Evolutionary conservation across 2,888 invertebrate species (phyloP).

Genomic region (Hypena proboscidalis): DNA sequence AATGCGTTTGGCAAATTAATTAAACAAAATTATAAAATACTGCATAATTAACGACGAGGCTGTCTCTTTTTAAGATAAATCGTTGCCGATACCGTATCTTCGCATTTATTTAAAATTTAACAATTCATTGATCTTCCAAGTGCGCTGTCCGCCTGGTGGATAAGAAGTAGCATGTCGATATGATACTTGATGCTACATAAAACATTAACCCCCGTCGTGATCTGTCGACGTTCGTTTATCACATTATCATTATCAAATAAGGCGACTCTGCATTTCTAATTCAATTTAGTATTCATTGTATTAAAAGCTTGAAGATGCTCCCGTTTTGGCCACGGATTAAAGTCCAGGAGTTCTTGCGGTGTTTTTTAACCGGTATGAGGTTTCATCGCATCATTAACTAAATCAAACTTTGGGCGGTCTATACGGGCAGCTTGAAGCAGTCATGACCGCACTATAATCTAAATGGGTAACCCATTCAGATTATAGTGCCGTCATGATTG

Average conservation of each 20-base stretch:
- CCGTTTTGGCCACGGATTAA: constrained; percentile 51
- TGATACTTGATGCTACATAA: constrained; percentile 66
- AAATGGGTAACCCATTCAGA: too few species aligned
- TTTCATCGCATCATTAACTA: constrained; percentile 61
- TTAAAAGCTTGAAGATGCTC: constrained; percentile 41
- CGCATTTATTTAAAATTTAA: constrained; percentile 19
- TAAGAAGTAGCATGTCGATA: constrained; percentile 64
- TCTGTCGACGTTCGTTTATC: constrained; percentile 72
- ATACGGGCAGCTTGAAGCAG: too few species aligned
- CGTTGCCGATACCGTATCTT: constrained; percentile 5
- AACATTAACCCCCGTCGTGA: constrained; percentile 76
- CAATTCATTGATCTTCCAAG: constrained; percentile 39
- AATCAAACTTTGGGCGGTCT: constrained; percentile 67
- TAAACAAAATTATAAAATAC: constrained; percentile 1
- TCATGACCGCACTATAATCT: too few species aligned
- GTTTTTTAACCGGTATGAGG: constrained; percentile 49
- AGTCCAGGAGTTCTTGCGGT: constrained; percentile 56
- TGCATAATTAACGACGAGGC: constrained; percentile 1
- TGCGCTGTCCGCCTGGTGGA: constrained; percentile 47
- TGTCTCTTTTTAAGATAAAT: constrained; percentile 13
- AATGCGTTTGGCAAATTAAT: constrained; percentile 4
- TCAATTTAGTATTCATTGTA: constrained; percentile 51
- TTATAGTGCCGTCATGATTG: too few species aligned
- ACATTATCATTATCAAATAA: constrained; percentile 69
- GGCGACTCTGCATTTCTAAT: constrained; percentile 66